phyloP scores from a whole-genome alignment of 2,888 invertebrate species.

The Hololepta plana region DNA sequence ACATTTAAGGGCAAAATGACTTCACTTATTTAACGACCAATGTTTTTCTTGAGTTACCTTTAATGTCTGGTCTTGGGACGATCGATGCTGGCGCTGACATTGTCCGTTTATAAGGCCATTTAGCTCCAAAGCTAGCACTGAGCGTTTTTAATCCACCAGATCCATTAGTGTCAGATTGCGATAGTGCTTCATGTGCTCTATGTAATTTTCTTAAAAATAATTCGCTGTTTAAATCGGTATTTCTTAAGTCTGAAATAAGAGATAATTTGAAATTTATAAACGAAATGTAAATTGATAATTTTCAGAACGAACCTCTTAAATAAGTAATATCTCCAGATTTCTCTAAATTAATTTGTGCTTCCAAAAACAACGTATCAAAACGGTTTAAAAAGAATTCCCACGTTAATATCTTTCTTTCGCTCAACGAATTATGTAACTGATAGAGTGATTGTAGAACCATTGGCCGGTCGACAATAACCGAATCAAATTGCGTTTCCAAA shows the following conservation, averaged over 20 bases:
- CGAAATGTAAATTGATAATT: not conserved
- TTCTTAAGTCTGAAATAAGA: constrained; percentile 53
- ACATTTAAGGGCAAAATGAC: not conserved
- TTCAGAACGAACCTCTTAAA: constrained; percentile 49
- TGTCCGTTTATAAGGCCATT: constrained; percentile 89
- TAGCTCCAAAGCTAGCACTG: constrained; percentile 75
- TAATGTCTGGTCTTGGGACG: constrained; percentile 54
- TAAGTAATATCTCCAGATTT: constrained; percentile 70
- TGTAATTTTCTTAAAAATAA: constrained; percentile 70
- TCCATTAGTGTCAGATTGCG: constrained; percentile 48
- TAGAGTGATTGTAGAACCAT: constrained; percentile 91
- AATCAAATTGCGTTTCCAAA: constrained; percentile 94
- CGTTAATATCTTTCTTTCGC: constrained; percentile 73
- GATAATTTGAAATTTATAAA: constrained; percentile 1
- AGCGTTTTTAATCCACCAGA: constrained; percentile 50
- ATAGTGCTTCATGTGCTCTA: constrained; percentile 75
- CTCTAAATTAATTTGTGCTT: constrained; percentile 85
- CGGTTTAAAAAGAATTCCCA: constrained; percentile 98
- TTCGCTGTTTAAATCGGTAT: constrained; percentile 76
- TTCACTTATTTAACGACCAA: not conserved
- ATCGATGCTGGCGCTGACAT: constrained; percentile 85
- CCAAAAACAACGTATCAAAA: constrained; percentile 88
- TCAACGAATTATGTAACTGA: constrained; percentile 83
- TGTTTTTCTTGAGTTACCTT: constrained; percentile 22
- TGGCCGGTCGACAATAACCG: constrained; percentile 89